Base-by-base conservation (phyloP, 2,797 vertebrate genomes). In the Aeoliscus strigatus region DNA sequence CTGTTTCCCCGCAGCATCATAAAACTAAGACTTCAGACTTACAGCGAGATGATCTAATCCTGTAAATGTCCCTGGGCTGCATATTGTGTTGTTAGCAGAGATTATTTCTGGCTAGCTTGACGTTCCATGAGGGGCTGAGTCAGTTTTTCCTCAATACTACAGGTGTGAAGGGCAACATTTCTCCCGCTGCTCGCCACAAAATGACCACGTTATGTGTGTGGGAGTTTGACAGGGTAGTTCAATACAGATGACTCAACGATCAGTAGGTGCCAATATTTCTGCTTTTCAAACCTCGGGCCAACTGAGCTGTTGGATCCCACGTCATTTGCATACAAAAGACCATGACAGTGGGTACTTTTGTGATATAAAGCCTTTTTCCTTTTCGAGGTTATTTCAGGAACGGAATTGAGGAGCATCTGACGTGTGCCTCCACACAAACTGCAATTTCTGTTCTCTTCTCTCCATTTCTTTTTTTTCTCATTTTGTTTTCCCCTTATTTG, bases 221-320 rank as follows among this genome's bases (percentile, higher is more conserved):
- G 79, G 82, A 57, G 70, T 63, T 35, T 42, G 49, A 67, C 73
- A 53, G 25, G 43, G 45, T 60, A 56, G 69, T 67, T 82, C 67
- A 79, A 69, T 67, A 56, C 39, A 30, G 60, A 40, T 79, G 80
- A 81, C 65, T 81, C 75, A 80, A 52, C 30, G 35, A 72, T 76
- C 66, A 67, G 62, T 76, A 63, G 68, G 46, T 60, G 61, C 73
- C 66, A 70, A 68, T 65, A 60, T 73, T 70, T 69, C 47, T 60
- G 53, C 36, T 56, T 71, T 35, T 51, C 32, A 32, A 60, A 68
- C 51, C 43, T 66, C 15, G 26, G 57, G 72, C 44, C 17, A 7
- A 52, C 28, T 4, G 26, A 74, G 55, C 34, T 12, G 23, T 55
- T 63, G 40, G 52, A 61, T 73, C 71, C 60, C 54, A 80, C 54